Base-by-base conservation (phyloP, 2,888 invertebrate species). In the Pogonocherus hispidulus region DNA sequence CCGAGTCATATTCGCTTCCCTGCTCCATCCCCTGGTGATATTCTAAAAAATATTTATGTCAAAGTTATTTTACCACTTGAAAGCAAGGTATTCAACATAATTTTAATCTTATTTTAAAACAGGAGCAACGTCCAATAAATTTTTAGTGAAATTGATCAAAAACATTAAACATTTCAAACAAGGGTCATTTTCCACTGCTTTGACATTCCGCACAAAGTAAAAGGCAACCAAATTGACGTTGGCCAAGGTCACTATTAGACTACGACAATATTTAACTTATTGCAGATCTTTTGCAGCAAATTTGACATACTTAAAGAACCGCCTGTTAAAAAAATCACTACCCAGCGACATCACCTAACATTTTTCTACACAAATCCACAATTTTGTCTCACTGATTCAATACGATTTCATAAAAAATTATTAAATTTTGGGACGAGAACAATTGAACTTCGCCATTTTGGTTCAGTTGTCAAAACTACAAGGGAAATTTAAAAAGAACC, bases 1-100 rank as follows among this genome's bases (percentile, higher is more conserved):
- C 93, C 86, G 93, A 91, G 87, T 94, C 94, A 87, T 93, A 94
- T 85, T 94, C 94, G 83, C 91, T 91, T 78, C 92, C 92, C 82
- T 91, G 90, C 85, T 94, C 94, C 93, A 94, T 93, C 82, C 91
- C 92, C 86, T 89, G 90, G 85, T 93, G 92, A 88, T 93, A 94
- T 90, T 93, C 94, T 92, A 89, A 75, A 89, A 89, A 70, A 72
- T 55, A 67, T 54, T 63, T 23, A 41, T 32, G 49, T 22, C 51
- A 46, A 23, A 47, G 20, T 60, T 35, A 60, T 35, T 47, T 49
- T 6, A 35, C 35, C 9, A 14, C 3, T n/a, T n/a, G 8, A 44
- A 16, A 46, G 27, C 8, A 18, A 11, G 9, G 18, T 23, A 46
- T 22, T 22, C 57, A 59, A 51, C 60, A 60, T 62, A 63, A 52